Evolutionary conservation across 2,797 vertebrate species (phyloP), one percentile per base, ranked within the genome.

Genomic region (Percopsis omiscomaycus): DNA sequence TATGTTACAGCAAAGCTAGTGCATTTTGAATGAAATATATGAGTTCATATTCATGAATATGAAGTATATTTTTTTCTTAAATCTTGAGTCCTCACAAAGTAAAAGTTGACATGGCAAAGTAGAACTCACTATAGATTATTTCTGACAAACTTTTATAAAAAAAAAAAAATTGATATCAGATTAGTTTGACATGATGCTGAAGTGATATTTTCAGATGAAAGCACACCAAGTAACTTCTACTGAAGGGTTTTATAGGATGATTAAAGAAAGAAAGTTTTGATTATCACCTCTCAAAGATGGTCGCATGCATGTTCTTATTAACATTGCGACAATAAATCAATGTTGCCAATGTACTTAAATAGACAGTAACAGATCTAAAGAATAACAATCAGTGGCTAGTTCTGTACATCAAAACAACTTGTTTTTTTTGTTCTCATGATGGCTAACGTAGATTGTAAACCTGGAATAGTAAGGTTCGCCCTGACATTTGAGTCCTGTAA

Each of bases 251-350:
- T 42, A 42, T 42, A 42, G 8, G 37, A 42, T 42, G 37, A 42
- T 6, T 42, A 42, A 42, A 42, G 37, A 42, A 42, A 42, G 37
- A 42, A 42, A 42, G 37, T 42, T 8, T 42, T 6, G 37, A 42
- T 42, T 42, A 42, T 42, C 9, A 6, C 6, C 37, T 42, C 37
- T 42, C 4, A 13, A 72, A 46, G 72, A 15, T 61, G 76, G 57
- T 54, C 59, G 59, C 87, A 88, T 90, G 88, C 88, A 80, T 28
- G 1, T 60, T 45, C 42, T 80, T 73, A 80, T 77, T 45, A 75
- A 81, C 72, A 84, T 50, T 55, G 64, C 71, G 68, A 83, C 53
- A 59, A 66, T 50, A 77, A 66, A 77, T 69, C 0, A 12, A 37
- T 42, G 48, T 54, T 53, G 70, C 32, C 58, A 77, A 81, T 48